These are phyloP conservation scores for Heteromurus nitidus DNA, from an alignment of 2,888 invertebrate species.

Conservation along the genomic window DNA sequence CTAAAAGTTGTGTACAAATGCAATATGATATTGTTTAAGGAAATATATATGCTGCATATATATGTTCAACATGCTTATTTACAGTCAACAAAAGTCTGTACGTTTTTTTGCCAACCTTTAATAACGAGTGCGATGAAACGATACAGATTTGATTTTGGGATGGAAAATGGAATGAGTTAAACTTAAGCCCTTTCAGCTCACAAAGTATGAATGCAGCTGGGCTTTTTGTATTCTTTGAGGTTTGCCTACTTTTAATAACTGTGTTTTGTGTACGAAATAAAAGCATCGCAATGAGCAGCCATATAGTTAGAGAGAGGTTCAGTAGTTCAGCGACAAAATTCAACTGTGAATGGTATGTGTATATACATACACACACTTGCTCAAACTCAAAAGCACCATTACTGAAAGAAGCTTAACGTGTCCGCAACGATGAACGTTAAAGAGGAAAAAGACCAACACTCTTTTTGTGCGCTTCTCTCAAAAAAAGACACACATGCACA, in stretches of 20 bases:
- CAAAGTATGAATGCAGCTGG: slow-evolving; percentile 38
- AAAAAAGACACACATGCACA: too few species aligned
- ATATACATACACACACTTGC: too few species aligned
- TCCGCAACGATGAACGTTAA: too few species aligned
- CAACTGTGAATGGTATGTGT: neutral
- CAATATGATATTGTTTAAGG: slow-evolving; percentile 34
- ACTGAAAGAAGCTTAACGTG: too few species aligned
- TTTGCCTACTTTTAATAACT: neutral
- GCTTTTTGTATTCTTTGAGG: neutral
- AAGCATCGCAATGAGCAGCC: too few species aligned
- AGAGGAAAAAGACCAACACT: too few species aligned
- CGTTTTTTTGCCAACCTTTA: slow-evolving; percentile 35
- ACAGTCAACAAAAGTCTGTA: slow-evolving; percentile 13
- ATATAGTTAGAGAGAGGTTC: too few species aligned
- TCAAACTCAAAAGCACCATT: too few species aligned
- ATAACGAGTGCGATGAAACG: slow-evolving; percentile 34
- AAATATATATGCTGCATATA: slow-evolving; percentile 6
- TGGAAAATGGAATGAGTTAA: too few species aligned
- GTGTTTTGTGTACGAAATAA: too few species aligned
- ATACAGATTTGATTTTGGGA: slow-evolving; percentile 21
- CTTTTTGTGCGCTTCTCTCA: too few species aligned
- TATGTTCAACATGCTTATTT: slow-evolving; percentile 5
- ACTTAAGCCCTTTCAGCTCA: slow-evolving; percentile 14
- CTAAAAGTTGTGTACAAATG: too few species aligned
- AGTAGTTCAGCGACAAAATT: neutral